phyloP scores from a whole-genome alignment of 2,113 vertebrate species.

The Zosterops japonicus region DNA sequence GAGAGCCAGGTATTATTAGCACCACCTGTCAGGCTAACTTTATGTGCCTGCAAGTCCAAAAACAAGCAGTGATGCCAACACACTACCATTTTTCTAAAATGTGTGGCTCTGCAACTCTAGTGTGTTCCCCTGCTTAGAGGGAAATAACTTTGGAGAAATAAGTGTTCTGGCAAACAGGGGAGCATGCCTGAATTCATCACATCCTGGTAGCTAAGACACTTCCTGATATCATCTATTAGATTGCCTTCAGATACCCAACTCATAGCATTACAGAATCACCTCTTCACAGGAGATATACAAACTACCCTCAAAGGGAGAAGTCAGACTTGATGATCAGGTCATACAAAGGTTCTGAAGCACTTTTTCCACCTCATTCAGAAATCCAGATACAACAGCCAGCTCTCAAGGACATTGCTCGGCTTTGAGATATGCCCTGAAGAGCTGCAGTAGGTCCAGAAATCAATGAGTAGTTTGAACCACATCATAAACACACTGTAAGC shows the following conservation, averaged over 20 bases:
- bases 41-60: not conserved
- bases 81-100: not conserved
- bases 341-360: not conserved
- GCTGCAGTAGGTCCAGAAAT: conserved; percentile 30
- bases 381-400: not conserved
- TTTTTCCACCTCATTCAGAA: conserved; percentile 38
- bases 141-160: not conserved
- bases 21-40: not conserved
- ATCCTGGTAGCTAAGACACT: not conserved
- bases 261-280: not conserved
- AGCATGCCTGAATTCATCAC: not conserved
- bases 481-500: conserved; percentile 7
- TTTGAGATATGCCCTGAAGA: conserved; percentile 40
- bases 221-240: not conserved
- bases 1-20: not conserved
- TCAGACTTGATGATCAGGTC: not conserved
- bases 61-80: not conserved
- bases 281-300: not conserved
- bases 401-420: not conserved
- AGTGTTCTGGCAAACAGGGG: not conserved
- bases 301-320: not conserved
- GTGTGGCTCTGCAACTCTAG: not conserved
- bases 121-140: not conserved
- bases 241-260: not conserved
- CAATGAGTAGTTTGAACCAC: not conserved